A percentile compares a stretch with the other conserved stretches of the same genome.
Conservation (phyloP, 2,888 invertebrate genomes). For the Strigamia crassipes region DNA sequence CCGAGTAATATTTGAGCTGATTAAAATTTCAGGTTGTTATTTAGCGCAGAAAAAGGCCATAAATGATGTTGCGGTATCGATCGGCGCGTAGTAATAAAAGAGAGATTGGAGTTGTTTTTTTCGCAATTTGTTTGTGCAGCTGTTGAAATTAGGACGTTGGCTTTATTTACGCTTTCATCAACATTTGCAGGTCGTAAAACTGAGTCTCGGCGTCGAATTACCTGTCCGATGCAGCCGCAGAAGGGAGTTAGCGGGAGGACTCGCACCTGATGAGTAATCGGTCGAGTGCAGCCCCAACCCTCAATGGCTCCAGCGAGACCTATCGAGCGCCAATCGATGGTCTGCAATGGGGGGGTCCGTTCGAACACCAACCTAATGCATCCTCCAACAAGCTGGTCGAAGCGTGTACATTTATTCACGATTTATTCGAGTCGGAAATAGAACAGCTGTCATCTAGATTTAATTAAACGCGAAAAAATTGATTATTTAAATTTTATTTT, state of each 20-base stretch:
- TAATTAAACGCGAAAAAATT: too few relatives aligned
- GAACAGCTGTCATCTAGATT: too few relatives aligned
- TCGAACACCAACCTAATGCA: not conserved
- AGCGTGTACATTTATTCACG: not conserved
- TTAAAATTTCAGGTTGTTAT: too few relatives aligned
- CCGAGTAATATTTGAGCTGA: too few relatives aligned
- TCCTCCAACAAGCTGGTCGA: not conserved
- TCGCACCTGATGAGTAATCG: slow-evolving; percentile 10
- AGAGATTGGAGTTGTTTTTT: not conserved
- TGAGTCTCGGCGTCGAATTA: not conserved
- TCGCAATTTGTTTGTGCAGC: not conserved
- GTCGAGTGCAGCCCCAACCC: not conserved
- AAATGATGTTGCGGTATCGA: too few relatives aligned
- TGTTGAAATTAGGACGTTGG: too few relatives aligned
- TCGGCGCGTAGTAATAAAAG: not conserved
- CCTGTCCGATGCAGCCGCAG: not conserved
- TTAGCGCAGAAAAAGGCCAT: too few relatives aligned
- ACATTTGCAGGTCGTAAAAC: not conserved
- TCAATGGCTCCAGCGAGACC: not conserved
- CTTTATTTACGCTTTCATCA: not conserved
- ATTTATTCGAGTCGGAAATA: not conserved
- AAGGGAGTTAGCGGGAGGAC: not conserved
- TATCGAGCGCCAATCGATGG: not conserved
- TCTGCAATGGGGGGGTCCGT: not conserved
- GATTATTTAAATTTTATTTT: too few relatives aligned